Evolutionary conservation across 2,113 vertebrate genomes (phyloP), one percentile per base, ranked within the genome.

Genomic region (Cricetomys ansorgei): DNA sequence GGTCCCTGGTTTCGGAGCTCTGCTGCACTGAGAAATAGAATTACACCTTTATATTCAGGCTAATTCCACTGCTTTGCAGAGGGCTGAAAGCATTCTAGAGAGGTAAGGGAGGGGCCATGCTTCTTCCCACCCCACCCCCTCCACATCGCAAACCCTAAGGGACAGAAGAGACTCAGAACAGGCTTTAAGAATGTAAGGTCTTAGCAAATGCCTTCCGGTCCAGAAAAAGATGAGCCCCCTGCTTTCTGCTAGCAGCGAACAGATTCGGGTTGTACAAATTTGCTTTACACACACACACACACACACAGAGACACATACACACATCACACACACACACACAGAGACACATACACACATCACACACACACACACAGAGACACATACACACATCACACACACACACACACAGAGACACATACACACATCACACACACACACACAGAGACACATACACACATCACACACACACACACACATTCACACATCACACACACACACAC

Each of bases 1-100:
- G 64, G 96, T 96, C 97, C 97, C 94, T 98, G 94, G 69, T 98
- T 98, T 98, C 96, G 97, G 96, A 98, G 95, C 3, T 48, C 97
- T 96, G 97, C 94, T 11, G 94, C 97, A 91, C 95, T 95, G 96
- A 98, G 98, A 98, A 98, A 98, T 94, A 98, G 98, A 98, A 98
- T 89, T 88, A 88, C 92, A 97, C 98, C 98, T 98, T 98, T 98
- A 91, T 97, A 97, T 98, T 97, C 97, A 94, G 94, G 83, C 97
- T 98, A 97, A 98, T 98, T 98, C 96, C 97, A 85, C 97, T 94
- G 95, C 95, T 96, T 97, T 84, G 95, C 96, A 91, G 95, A 98
- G 96, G 97, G 92, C 97, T 97, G 96, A 98, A 98, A 98, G 98
- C 98, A 81, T 88, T 97, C 89, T 88, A 83, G 94, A 96, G 93